Evolutionary conservation across 2,113 vertebrate species (phyloP).

Genomic region (Chrysochloris asiatica): DNA sequence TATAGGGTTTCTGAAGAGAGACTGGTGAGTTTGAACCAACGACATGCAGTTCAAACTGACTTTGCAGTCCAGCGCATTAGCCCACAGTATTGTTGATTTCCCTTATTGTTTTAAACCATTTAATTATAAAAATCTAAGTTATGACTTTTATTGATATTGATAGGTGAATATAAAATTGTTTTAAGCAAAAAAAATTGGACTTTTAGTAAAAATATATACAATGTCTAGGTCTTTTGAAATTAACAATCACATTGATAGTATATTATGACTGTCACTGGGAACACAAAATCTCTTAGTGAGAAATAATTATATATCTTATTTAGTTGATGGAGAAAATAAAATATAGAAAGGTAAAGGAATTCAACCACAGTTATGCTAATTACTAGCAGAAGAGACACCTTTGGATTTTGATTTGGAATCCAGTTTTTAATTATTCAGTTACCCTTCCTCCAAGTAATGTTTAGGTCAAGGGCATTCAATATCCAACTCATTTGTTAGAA

Average conservation of each 20-base stretch:
- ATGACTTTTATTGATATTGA: not conserved
- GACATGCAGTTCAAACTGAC: too few relatives aligned
- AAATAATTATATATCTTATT: slow-evolving; percentile 13
- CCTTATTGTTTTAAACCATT: slow-evolving; percentile 33
- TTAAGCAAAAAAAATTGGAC: slow-evolving; percentile 3
- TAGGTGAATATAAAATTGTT: not conserved
- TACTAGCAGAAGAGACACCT: slow-evolving; percentile 37
- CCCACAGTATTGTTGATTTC: not conserved
- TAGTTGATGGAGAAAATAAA: slow-evolving; percentile 48
- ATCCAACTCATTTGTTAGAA: slow-evolving; percentile 61
- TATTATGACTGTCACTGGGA: not conserved
- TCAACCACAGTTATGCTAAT: slow-evolving; percentile 36
- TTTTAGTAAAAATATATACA: slow-evolving; percentile 3
- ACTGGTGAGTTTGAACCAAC: too few relatives aligned
- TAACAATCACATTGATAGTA: slow-evolving; percentile 15
- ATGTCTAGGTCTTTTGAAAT: slow-evolving; percentile 29
- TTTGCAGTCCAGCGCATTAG: not conserved
- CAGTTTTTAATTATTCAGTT: slow-evolving; percentile 58
- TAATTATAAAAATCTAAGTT: slow-evolving; percentile 22
- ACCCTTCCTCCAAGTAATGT: slow-evolving; percentile 62
- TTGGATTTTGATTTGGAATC: slow-evolving; percentile 48
- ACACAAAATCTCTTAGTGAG: slow-evolving; percentile 13
- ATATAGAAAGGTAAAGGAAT: slow-evolving; percentile 11
- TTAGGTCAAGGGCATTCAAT: slow-evolving; percentile 70
- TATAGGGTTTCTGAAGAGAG: too few relatives aligned